phyloP scores from a whole-genome alignment of 1,140 invertebrate species.

The Halyomorpha halys region DNA sequence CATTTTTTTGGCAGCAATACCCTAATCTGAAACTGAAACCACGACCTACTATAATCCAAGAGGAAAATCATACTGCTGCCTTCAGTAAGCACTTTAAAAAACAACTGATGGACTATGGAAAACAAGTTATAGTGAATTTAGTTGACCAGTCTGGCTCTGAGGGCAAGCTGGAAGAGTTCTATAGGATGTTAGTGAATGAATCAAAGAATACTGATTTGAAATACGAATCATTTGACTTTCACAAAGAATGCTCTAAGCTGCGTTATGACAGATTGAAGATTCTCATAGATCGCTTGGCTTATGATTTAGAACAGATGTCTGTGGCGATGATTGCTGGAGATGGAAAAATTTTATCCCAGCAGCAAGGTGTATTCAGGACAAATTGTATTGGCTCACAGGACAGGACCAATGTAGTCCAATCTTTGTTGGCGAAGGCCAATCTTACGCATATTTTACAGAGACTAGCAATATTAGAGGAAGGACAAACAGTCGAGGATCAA shows the following conservation, averaged over 20 bases:
- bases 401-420: slow-evolving; percentile 97
- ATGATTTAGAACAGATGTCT: slow-evolving; percentile 79
- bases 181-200: slow-evolving; percentile 55
- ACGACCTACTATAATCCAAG: slow-evolving; percentile 52
- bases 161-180: slow-evolving; percentile 65
- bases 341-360: slow-evolving; percentile 67
- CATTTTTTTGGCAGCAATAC: slow-evolving; percentile 86
- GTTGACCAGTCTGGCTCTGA: slow-evolving; percentile 81
- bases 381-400: slow-evolving; percentile 99
- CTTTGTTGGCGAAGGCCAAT: slow-evolving; percentile 59
- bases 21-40: slow-evolving; percentile 93
- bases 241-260: too few relatives aligned
- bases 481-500: slow-evolving; percentile 54
- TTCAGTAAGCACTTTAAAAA: slow-evolving; percentile 72
- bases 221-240: slow-evolving; percentile 42
- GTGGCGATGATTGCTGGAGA: too few relatives aligned
- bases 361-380: slow-evolving; percentile 85
- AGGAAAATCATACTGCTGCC: slow-evolving; percentile 69
- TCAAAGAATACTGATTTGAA: slow-evolving; percentile 39
- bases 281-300: slow-evolving; percentile 72
- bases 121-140: slow-evolving; percentile 83
- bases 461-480: slow-evolving; percentile 53
- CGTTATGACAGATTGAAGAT: slow-evolving; percentile 84
- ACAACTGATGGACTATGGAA: slow-evolving; percentile 72
- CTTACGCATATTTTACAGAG: slow-evolving; percentile 35